Evolutionary conservation across 1,140 invertebrate species (phyloP).

Genomic region (Achroia grisella): DNA sequence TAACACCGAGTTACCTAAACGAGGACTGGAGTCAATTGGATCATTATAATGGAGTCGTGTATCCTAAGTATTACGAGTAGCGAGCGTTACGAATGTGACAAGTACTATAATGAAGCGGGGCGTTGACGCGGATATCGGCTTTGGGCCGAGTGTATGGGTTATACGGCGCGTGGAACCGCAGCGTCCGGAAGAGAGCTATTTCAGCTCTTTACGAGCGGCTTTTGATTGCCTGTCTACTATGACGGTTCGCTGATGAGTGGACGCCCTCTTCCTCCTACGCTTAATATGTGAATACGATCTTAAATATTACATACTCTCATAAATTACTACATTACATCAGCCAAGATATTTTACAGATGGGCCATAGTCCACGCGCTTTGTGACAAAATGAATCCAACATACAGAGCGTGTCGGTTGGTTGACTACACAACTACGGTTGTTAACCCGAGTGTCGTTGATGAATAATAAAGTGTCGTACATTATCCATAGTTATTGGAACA

Average conservation of each 20-base stretch:
- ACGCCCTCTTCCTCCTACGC: constrained; percentile 4
- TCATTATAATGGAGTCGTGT: no score
- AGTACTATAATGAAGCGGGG: constrained; percentile 1
- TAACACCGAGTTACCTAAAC: no score
- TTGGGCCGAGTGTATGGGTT: constrained; percentile 1
- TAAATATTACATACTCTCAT: background rate
- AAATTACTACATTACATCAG: background rate
- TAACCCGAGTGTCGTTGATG: background rate
- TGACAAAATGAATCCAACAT: background rate
- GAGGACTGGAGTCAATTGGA: no score
- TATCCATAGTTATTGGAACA: background rate
- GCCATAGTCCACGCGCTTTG: background rate
- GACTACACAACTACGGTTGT: background rate
- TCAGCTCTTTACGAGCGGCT: constrained; percentile 25
- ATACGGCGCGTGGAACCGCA: constrained; percentile 5
- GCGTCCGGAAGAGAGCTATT: constrained; percentile 29
- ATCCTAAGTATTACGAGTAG: no score
- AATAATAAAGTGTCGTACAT: background rate
- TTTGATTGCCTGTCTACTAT: constrained; percentile 21
- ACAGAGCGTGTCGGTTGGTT: background rate
- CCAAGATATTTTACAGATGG: background rate
- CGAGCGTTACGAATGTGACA: no score
- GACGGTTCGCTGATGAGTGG: background rate
- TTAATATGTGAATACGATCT: background rate
- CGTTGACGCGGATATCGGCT: constrained; percentile 14